Evolutionary conservation across 2,797 vertebrate species (phyloP), one percentile per base, ranked within the genome.

Genomic region (Galago senegalensis): DNA sequence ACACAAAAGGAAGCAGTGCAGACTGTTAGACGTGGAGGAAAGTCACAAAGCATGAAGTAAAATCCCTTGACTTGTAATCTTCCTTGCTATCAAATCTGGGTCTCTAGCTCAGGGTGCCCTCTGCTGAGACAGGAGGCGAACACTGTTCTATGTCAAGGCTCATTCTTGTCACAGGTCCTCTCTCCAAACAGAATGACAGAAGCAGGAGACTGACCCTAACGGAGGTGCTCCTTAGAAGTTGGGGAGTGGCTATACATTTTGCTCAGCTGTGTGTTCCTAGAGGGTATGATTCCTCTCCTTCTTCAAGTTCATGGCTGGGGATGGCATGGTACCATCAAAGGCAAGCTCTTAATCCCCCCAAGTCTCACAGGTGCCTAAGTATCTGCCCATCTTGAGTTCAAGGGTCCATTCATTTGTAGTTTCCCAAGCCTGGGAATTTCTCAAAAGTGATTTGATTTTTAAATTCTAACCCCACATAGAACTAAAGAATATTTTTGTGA

Each of bases 381-480:
- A 37, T 16, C 3, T 37, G 9, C 17, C 7, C 58, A 72, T 73
- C n/a, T 31, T 21, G n/a, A 79, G 49, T 53, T 89, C 40, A 69
- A 60, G 43, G 67, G 69, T 73, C 29, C 13, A 40, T 49, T n/a
- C 27, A 65, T 13, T 40, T 80, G 46, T 83, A 56, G 40, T 63
- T 69, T 95, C 75, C 43, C 43, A 81, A 90, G 25, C 34, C 14
- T 70, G 40, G 14, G 4, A 25, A 81, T 73, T 88, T 93, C 67
- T 73, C 67, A 86, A 73, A 93, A 14, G 70, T 92, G 81, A 85
- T 61, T 85, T 58, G 91, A 37, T 89, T 86, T 86, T 53, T 34
- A 27, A 72, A 34, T 89, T 94, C 58, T 75, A 87, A 72, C 0
- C 1, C 9, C 18, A 84, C 40, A 80, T 7, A 31, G 27, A 77